Evolutionary conservation across 2,797 vertebrate genomes (phyloP), one percentile per base, ranked within the genome.

Genomic region (Sebastes steindachneri): DNA sequence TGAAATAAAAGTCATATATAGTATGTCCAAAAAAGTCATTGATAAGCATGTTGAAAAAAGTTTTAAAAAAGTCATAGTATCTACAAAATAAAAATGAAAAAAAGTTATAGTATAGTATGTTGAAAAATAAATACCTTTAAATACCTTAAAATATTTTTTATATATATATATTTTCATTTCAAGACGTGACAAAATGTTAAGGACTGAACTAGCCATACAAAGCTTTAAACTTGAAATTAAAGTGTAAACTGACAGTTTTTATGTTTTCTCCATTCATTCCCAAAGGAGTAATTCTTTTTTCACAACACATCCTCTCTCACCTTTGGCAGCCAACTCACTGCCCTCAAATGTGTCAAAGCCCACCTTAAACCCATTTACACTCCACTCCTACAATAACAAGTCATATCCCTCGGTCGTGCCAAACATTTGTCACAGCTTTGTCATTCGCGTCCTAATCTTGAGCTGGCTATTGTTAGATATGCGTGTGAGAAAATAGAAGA

Each of bases 391-490:
- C 75, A 79, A 62, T 31, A 81, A 84, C 31, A 79, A 67, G 35
- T 59, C 73, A 31, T 41, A 80, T 72, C 67, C 19, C 12, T 75
- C 7, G 4, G 66, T 75, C 57, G 41, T 51, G 68, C 73, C 80
- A 68, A 68, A 71, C 33, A 21, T 79, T 82, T 90, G 69, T 74
- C 59, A 73, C 55, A 35, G 54, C 28, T 68, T 73, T 65, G 25
- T 66, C 68, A 55, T 55, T 75, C 51, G n/a, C 17, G 35, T 70
- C 82, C 54, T 69, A 60, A 37, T 29, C 35, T 35, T 29, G 9
- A 59, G 45, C 68, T 66, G 19, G 64, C 79, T 78, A 85, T 84
- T 84, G 83, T 88, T 89, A 83, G 70, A 74, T 26, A 60, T 57
- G 78, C 67, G 54, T 82, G 86, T 76, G 71, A 71, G 31, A 80